Evolutionary conservation across 2,888 invertebrate species (phyloP), one percentile per base, ranked within the genome.

Genomic region (Xestia rhomboidea): DNA sequence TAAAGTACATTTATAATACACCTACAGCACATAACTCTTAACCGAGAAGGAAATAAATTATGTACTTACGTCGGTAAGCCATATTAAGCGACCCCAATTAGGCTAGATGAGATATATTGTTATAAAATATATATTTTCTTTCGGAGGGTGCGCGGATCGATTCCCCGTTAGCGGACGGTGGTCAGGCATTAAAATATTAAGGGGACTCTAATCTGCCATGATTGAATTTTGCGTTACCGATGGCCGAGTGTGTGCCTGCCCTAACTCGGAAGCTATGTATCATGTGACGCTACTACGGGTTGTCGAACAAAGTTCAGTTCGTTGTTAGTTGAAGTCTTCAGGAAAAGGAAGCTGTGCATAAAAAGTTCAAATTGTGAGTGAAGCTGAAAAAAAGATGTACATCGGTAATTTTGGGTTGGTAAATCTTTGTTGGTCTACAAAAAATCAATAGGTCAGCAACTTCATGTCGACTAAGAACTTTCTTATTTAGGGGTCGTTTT

Each of bases 61-160:
- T 94, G 92, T 94, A 96, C 96, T 96, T 96, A 96, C 95, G 93
- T 94, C 94, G 94, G 94, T 96, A 96, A 96, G 96, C 96, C 95
- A 95, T 96, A 96, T 95, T 95, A 96, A 95, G 94, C 95, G 96
- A 95, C 96, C 96, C 96, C 96, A 96, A 96, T 96, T 96, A 96
- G 95, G 93, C 92, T 91, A 94, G 92, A 94, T 94, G 94, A 95
- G 95, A 95, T 96, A 95, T 95, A 96, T 93, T 92, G 92, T 91
- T 92, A 92, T 92, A 94, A 93, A 93, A 93, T 94, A 94, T 95
- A 95, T 94, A 94, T 93, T 93, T 92, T 93, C 91, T 93, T 91
- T 92, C 89, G 93, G 93, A 84, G 95, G 93, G 90, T 88, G 90
- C 62, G 89, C 86, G 93, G 91, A 95, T 96, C 96, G 96, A 95